A percentile compares a stretch with the other conserved stretches of the same genome.
Conservation (phyloP, 2,797 vertebrate species). For the Phrynocephalus guinanensis region DNA sequence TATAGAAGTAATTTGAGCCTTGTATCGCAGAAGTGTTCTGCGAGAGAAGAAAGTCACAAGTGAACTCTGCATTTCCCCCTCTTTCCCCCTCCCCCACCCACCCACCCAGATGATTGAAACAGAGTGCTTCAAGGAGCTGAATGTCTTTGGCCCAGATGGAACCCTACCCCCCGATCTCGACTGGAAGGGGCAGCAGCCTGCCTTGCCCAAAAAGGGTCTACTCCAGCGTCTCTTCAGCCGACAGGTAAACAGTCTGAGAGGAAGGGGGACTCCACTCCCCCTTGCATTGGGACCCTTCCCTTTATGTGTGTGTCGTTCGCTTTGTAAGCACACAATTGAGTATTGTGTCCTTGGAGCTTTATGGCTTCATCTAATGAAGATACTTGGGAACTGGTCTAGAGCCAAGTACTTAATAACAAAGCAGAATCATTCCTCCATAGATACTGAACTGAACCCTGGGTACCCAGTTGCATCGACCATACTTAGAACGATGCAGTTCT, state of each 20-base stretch:
- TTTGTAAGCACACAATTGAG: not conserved
- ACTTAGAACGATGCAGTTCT: not conserved
- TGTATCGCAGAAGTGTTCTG: not conserved
- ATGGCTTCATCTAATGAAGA: not conserved
- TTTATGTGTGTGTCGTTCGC: not conserved
- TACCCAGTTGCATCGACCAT: not conserved
- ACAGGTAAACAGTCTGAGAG: slow-evolving; percentile 79
- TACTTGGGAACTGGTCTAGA: not conserved
- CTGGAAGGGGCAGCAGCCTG: slow-evolving; percentile 93
- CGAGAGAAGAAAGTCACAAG: not conserved
- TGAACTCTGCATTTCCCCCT: not conserved
- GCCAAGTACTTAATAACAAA: not conserved
- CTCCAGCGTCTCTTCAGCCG: slow-evolving; percentile 94
- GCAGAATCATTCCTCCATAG: not conserved
- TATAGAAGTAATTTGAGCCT: not conserved
- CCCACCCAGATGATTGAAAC: slow-evolving; percentile 91
- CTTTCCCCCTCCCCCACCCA: slow-evolving; percentile 11
- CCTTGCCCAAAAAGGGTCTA: slow-evolving; percentile 92
- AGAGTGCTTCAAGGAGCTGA: slow-evolving; percentile 93
- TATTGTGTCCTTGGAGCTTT: not conserved
- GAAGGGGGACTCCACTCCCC: not conserved
- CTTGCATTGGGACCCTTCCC: not conserved
- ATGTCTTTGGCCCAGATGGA: slow-evolving; percentile 87
- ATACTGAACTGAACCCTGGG: too few species aligned
- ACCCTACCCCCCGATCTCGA: slow-evolving; percentile 91